Conservation (phyloP, 2,113 vertebrate genomes). For the Salminus brasiliensis region DNA sequence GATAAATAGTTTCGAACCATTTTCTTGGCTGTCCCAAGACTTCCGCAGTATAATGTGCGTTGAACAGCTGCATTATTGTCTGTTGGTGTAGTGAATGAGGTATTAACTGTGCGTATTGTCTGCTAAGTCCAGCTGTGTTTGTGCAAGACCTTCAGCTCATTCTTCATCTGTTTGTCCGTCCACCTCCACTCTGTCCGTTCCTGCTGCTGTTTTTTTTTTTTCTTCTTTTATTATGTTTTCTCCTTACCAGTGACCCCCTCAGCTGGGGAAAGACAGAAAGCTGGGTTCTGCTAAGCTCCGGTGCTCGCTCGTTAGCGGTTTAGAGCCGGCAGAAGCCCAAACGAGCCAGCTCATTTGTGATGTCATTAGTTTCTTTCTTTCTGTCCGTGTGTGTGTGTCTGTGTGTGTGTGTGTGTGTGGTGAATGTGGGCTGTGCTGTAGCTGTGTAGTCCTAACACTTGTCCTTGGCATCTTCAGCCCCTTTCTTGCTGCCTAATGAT, state of each 20-base stretch:
- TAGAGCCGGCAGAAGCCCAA: not conserved
- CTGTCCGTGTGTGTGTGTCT: no score
- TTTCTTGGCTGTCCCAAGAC: no score
- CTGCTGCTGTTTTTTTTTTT: not conserved
- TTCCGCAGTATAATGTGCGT: no score
- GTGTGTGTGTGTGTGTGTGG: not conserved
- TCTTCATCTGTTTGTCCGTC: not conserved
- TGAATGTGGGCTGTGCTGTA: not conserved
- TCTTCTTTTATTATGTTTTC: not conserved
- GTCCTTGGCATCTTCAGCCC: not conserved
- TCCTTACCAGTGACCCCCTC: not conserved
- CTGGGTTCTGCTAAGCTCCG: not conserved
- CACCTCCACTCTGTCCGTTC: not conserved
- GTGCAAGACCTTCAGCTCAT: not conserved
- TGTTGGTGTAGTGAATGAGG: not conserved
- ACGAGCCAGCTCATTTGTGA: slow-evolving; percentile 6
- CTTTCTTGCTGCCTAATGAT: not conserved
- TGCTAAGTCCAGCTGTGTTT: slow-evolving; percentile 23
- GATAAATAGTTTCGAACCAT: no score
- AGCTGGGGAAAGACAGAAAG: not conserved
- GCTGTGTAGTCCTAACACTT: not conserved
- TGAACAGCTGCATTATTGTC: not conserved
- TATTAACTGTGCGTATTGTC: slow-evolving; percentile 25
- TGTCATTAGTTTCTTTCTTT: not conserved
- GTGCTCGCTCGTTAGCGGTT: not conserved